Evolutionary conservation across 2,888 invertebrate species (phyloP).

Genomic region (Phaedon cochleariae): DNA sequence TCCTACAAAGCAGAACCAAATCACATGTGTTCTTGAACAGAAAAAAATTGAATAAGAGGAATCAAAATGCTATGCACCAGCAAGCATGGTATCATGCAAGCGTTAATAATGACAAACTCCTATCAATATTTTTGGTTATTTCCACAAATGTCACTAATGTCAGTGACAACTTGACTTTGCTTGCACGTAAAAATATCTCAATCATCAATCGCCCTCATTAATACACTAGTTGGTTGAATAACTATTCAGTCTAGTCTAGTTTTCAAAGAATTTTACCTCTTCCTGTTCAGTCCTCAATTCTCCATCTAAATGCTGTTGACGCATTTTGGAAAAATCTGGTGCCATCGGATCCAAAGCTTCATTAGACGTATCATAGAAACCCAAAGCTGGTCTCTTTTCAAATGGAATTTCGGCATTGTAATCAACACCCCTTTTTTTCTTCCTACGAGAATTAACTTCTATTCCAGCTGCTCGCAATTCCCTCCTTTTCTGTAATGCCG

Average conservation of each 20-base stretch:
- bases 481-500: conserved; percentile 96
- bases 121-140: too few relatives aligned
- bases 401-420: conserved; percentile 98
- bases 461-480: conserved; percentile 98
- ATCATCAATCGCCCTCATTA: too few relatives aligned
- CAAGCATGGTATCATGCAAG: too few relatives aligned
- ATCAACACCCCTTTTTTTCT: conserved; percentile 90
- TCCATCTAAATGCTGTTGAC: conserved; percentile 94
- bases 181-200: too few relatives aligned
- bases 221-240: neutral
- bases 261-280: conserved; percentile 67
- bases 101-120: too few relatives aligned
- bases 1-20: too few relatives aligned
- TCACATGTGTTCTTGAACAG: too few relatives aligned
- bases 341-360: conserved; percentile 90
- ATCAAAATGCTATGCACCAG: too few relatives aligned
- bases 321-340: conserved; percentile 87
- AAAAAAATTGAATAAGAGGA: too few relatives aligned
- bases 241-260: too few relatives aligned
- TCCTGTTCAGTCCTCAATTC: conserved; percentile 90
- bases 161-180: too few relatives aligned
- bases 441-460: conserved; percentile 67
- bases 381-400: conserved; percentile 90
- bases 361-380: conserved; percentile 94
- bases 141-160: too few relatives aligned